These are phyloP conservation scores for Trachelus iudaicus DNA, from an alignment of 2,888 invertebrate genomes.

Conservation along the genomic window DNA sequence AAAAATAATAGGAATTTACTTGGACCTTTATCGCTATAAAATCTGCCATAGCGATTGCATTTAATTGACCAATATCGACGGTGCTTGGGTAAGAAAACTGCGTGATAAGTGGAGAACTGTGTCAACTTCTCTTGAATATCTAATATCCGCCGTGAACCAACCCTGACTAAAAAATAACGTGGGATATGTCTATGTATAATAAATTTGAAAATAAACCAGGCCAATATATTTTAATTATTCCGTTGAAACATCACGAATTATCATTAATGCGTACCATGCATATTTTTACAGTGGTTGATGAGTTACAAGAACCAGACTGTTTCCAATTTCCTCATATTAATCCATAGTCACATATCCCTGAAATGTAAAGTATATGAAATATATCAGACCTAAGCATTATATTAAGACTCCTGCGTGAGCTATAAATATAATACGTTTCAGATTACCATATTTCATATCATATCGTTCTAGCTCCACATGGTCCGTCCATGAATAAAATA, in stretches of 20 bases:
- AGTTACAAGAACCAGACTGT: not conserved
- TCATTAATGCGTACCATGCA: not conserved
- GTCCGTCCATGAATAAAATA: not conserved
- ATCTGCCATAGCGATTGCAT: not conserved
- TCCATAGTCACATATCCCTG: not conserved
- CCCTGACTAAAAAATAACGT: not conserved
- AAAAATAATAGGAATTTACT: not conserved
- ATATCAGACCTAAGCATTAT: not conserved
- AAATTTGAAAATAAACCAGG: not conserved
- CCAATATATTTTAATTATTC: not conserved
- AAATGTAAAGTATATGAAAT: not conserved
- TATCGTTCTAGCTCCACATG: not conserved
- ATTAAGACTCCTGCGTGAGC: not conserved
- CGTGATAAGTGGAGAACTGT: constrained; percentile 24
- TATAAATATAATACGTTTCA: not conserved
- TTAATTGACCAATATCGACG: not conserved
- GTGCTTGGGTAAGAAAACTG: constrained; percentile 10
- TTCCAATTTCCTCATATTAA: not conserved
- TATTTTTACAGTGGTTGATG: not conserved
- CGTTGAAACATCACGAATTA: not conserved
- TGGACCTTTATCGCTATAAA: not conserved
- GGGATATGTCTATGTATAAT: too few relatives aligned
- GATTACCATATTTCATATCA: not conserved
- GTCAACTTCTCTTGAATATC: constrained; percentile 10
- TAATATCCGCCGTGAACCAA: not conserved